Base-by-base conservation (phyloP, 2,113 vertebrate genomes). In the Pogona vitticeps region DNA sequence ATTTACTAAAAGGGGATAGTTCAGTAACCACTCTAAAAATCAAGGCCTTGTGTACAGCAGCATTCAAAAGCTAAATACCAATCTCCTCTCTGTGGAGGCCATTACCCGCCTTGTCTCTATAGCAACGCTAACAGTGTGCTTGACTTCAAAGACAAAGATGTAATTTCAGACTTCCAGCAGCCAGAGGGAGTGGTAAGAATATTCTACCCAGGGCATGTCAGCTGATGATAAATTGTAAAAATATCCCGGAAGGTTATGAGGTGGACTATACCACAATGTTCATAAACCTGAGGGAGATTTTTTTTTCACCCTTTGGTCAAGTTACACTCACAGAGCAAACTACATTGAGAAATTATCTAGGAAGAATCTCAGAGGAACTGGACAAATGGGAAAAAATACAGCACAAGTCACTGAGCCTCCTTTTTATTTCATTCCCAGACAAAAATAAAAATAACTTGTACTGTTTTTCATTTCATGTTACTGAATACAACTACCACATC, bases 81-180 rank as follows among this genome's bases (percentile, higher is more conserved):
- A 95, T 92, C 97, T 94, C 89, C 92, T 91, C 95, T 94, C 96
- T 94, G 95, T 77, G 88, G 95, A 97, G 96, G 95, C 97, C 95
- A 96, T 97, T 97, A 97, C 96, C 95, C 96, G 90, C 95, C 96
- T 96, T 94, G 97, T 98, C 96, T 84, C 97, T 97, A 98, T 98
- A 96, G 98, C 97, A 97, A 99, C 98, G 86, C 96, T 96, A 97
- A 97, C 94, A 94, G 96, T 96, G 95, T 95, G 97, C 97, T 96
- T 94, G 96, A 97, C 97, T 98, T 97, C 97, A 98, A 98, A 98
- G 98, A 97, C 97, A 96, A 96, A 97, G 98, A 98, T 98, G 98
- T 98, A 98, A 98, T 98, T 98, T 97, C 98, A 98, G 97, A 96
- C 98, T 97, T 96, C 96, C 96, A 97, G 96, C 98, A 98, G 98